A percentile compares a stretch with the other conserved stretches of the same genome.
Conservation (phyloP, 92 coral and sea anemone genomes). For the Palythoa grandis region DNA sequence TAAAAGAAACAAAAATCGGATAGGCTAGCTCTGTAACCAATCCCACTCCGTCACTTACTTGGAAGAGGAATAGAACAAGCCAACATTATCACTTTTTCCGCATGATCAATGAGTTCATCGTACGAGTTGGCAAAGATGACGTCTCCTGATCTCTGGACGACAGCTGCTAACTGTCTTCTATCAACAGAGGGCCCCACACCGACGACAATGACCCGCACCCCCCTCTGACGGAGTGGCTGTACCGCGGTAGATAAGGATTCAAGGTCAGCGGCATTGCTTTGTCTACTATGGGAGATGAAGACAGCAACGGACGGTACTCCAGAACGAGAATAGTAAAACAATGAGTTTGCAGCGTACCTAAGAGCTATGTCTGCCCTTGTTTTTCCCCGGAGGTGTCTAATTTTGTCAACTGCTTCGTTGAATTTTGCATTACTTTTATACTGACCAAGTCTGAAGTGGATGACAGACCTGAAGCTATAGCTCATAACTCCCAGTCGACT, state of each 20-base stretch:
- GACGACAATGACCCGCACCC: constrained; percentile 83
- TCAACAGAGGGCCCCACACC: constrained; percentile 79
- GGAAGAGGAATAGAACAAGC: constrained; percentile 68
- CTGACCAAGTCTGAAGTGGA: constrained; percentile 59
- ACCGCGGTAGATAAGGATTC: constrained; percentile 76
- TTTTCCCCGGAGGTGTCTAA: constrained; percentile 66
- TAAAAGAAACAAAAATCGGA: too few relatives aligned
- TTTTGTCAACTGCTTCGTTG: constrained; percentile 66
- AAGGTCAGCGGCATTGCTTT: constrained; percentile 67
- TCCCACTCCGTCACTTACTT: constrained; percentile 25
- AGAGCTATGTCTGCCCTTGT: constrained; percentile 87
- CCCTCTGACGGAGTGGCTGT: constrained; percentile 66
- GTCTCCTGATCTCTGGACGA: constrained; percentile 65
- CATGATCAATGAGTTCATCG: constrained; percentile 64
- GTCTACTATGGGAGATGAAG: constrained; percentile 81
- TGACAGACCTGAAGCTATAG: constrained; percentile 72
- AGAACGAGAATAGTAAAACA: constrained; percentile 68
- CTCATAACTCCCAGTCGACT: constrained; percentile 79
- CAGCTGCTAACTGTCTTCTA: constrained; percentile 52
- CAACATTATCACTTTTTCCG: constrained; percentile 58
- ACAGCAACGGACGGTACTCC: constrained; percentile 80
- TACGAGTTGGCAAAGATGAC: constrained; percentile 74
- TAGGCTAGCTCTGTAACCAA: too few relatives aligned
- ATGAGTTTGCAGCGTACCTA: constrained; percentile 66
- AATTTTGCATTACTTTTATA: constrained; percentile 51